phyloP scores from a whole-genome alignment of 2,113 vertebrate genomes.

The Cyphomyrus plagiostoma region DNA sequence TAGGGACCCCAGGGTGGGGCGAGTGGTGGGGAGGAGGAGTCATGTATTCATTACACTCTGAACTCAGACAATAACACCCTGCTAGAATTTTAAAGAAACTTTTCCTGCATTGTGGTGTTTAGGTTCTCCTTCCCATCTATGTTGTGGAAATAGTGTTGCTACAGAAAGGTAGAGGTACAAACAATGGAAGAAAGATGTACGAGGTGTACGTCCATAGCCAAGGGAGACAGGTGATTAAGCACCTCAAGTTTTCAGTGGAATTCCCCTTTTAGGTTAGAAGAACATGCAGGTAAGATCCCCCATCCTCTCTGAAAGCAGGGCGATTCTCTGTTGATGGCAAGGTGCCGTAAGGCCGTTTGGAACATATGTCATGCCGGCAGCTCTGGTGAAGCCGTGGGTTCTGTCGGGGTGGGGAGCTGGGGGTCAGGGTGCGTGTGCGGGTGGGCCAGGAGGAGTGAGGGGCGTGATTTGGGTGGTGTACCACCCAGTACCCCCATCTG shows the following conservation, averaged over 20 bases:
- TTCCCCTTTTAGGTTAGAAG: slow-evolving; percentile 4
- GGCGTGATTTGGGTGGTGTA: neutral
- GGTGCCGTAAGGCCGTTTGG: neutral
- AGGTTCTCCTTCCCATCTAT: neutral
- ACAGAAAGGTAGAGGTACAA: neutral
- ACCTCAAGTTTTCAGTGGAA: neutral
- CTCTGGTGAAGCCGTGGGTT: neutral
- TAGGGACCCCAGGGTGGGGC: neutral
- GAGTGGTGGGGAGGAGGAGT: neutral
- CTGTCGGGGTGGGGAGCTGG: neutral
- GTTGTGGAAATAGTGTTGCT: neutral
- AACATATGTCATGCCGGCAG: neutral
- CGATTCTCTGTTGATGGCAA: neutral
- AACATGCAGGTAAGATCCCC: slow-evolving; percentile 6
- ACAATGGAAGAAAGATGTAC: neutral
- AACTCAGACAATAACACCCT: neutral
- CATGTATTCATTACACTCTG: neutral
- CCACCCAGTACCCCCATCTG: neutral
- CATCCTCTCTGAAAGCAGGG: slow-evolving; percentile 1
- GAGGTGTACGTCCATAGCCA: neutral
- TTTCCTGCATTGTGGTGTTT: neutral
- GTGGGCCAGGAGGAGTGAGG: neutral
- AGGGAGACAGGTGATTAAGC: neutral
- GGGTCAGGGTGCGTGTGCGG: neutral
- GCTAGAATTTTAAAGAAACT: neutral